A percentile compares a stretch with the other conserved stretches of the same genome.
Conservation (phyloP, 2,888 invertebrate genomes). For the Heteromurus nitidus region DNA sequence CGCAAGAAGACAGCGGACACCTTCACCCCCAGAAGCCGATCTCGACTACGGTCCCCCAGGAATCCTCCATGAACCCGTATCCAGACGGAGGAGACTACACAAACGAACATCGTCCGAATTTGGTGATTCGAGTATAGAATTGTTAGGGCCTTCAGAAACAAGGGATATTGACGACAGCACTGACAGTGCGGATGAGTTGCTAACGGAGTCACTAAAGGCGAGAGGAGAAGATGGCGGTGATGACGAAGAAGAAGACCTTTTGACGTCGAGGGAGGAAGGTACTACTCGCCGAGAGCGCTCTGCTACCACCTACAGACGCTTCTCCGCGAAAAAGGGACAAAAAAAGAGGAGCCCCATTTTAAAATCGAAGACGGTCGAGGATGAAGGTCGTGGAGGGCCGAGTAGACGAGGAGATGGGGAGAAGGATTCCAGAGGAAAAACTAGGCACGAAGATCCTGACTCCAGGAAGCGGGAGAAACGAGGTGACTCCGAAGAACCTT, state of each 20-base stretch:
- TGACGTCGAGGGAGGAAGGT: background rate
- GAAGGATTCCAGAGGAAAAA: too few relatives aligned
- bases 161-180: constrained; percentile 44
- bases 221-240: too few relatives aligned
- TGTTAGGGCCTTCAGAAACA: constrained; percentile 58
- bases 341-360: background rate
- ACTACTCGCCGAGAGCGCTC: constrained; percentile 4
- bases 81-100: constrained; percentile 6
- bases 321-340: background rate
- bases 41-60: constrained; percentile 65
- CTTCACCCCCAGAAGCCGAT: too few relatives aligned
- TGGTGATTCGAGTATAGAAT: constrained; percentile 67
- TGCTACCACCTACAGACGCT: background rate
- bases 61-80: constrained; percentile 50
- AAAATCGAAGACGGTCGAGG: constrained; percentile 20
- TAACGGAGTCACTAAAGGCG: constrained; percentile 50
- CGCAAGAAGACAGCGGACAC: background rate
- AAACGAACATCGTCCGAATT: constrained; percentile 47
- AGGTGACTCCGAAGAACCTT: background rate
- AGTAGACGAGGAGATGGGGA: too few relatives aligned
- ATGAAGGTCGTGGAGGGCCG: background rate
- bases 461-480: constrained; percentile 8
- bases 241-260: constrained; percentile 27
- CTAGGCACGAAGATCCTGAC: constrained; percentile 60
- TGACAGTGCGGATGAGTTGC: constrained; percentile 51